Base-by-base conservation (phyloP, 2,113 vertebrate genomes). In the Rhea pennata region DNA sequence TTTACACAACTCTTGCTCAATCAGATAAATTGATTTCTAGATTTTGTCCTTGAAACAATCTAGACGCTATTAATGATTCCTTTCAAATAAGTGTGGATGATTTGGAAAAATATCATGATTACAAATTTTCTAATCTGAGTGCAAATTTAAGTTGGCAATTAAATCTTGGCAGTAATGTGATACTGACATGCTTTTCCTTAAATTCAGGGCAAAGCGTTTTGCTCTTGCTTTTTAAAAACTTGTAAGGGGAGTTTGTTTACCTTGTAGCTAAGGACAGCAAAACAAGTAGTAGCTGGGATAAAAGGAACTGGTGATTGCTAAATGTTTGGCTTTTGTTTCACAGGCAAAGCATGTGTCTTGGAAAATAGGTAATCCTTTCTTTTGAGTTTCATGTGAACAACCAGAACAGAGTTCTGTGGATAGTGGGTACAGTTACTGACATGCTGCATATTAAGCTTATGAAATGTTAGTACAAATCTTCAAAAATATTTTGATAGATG, bases 401-500 rank as follows among this genome's bases (percentile, higher is more conserved):
- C 14, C 61, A 56, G 5, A 27, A 17, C 12, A 46, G 36, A 66
- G 23, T 76, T 94, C 36, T 88, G 44, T 77, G 53, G 12, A 8
- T 64, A 72, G 17, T 58, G 48, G 12, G n/a, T 61, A 51, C 40
- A 29, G 15, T 85, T 93, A 42, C 54, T 48, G 42, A 9, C 59
- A 80, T 69, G 56, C 51, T 81, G 69, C 19, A 54, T 86, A 62
- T 93, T 85, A 61, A 50, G 39, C n/a, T 74, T 91, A 64, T 71
- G 46, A 95, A 84, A 80, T 61, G 61, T 83, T 95, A 95, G 80
- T 92, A 67, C 9, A 54, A 23, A n/a, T 77, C 75, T 94, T 91
- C 40, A 95, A 51, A 95, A 92, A 67, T 78, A 84, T 91, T 83
- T 95, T 93, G 42, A 73, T 95, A 80, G 64, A 77, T 84, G 93